Conservation (phyloP, 2,113 vertebrate genomes). For the Aegithalos caudatus region DNA sequence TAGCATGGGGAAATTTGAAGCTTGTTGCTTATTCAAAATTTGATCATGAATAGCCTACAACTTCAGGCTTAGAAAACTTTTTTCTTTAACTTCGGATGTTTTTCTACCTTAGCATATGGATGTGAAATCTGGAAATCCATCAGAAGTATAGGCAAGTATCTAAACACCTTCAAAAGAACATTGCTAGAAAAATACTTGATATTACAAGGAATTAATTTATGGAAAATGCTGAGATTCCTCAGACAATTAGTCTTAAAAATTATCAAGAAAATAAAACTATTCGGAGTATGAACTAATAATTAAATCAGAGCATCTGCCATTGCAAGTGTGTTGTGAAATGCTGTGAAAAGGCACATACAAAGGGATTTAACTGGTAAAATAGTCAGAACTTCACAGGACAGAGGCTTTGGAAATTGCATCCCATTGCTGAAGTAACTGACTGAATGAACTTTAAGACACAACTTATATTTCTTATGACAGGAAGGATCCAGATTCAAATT, state of each 20-base stretch:
- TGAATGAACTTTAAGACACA: not conserved
- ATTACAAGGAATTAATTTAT: not conserved
- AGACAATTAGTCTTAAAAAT: not conserved
- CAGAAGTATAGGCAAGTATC: not conserved
- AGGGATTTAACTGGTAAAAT: not conserved
- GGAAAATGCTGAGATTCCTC: not conserved
- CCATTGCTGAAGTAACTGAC: not conserved
- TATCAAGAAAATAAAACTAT: not conserved
- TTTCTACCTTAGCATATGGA: not conserved
- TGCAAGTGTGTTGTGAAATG: not conserved
- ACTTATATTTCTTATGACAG: not conserved
- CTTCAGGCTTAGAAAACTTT: not conserved
- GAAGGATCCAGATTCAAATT: not conserved
- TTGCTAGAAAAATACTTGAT: not conserved
- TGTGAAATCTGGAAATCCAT: not conserved
- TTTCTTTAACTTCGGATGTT: not conserved
- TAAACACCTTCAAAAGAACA: not conserved
- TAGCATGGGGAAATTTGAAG: not conserved
- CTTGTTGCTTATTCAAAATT: not conserved
- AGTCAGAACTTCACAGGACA: not conserved
- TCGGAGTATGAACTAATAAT: slow-evolving; percentile 19
- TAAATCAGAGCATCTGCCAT: slow-evolving; percentile 39
- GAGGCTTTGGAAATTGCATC: not conserved
- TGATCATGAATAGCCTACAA: not conserved
- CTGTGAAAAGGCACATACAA: not conserved